These are phyloP conservation scores for Yponomeuta plumbellus DNA, from an alignment of 2,888 invertebrate genomes.

Conservation along the genomic window DNA sequence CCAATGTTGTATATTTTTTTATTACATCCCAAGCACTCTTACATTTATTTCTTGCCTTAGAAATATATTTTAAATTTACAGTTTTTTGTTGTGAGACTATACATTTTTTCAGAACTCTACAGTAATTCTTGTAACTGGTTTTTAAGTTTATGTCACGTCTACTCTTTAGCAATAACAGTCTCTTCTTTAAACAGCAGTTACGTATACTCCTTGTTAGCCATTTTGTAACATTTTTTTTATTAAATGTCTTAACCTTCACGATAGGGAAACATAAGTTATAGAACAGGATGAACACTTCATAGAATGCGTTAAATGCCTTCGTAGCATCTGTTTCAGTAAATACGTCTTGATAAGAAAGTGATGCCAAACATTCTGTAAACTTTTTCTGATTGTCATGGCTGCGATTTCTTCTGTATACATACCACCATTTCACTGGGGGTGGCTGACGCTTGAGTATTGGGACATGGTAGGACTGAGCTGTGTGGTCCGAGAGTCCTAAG, in stretches of 20 bases:
- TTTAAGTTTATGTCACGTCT: background rate
- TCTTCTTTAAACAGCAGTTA: no score
- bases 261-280: no score
- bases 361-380: conserved; percentile 2
- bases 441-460: conserved; percentile 12
- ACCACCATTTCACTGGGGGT: conserved; percentile 10
- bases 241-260: no score
- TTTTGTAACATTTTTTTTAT: no score
- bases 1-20: conserved; percentile 4
- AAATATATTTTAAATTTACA: conserved; percentile 4
- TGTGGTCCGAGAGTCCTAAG: conserved; percentile 9
- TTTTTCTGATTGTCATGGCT: no score
- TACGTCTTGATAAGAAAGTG: conserved; percentile 9
- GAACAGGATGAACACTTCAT: background rate
- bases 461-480: conserved; percentile 9
- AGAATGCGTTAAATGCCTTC: background rate
- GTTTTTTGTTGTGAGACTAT: conserved; percentile 5
- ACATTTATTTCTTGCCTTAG: background rate
- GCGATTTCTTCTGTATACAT: background rate
- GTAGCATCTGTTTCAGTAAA: conserved; percentile 7
- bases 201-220: no score
- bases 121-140: background rate
- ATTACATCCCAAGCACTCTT: conserved; percentile 8
- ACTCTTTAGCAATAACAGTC: background rate
- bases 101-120: background rate